Conservation (phyloP, 2,888 invertebrate species). For the Nephrotoma guestfalica region DNA sequence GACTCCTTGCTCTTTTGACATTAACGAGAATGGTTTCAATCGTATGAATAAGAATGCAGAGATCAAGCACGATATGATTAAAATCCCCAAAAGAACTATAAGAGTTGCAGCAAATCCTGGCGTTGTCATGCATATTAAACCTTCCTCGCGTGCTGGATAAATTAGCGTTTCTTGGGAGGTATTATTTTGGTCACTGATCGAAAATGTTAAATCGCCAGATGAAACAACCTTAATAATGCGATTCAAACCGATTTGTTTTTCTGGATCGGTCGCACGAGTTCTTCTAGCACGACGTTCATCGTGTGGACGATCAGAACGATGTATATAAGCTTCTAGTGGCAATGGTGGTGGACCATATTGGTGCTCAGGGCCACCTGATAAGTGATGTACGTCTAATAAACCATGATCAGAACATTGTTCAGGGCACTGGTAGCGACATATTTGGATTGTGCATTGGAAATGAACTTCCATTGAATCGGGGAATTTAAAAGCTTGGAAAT, state of each 20-base stretch:
- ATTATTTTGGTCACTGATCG: slow-evolving; percentile 52
- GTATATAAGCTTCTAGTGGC: slow-evolving; percentile 46
- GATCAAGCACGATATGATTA: slow-evolving; percentile 70
- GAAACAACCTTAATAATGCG: slow-evolving; percentile 83
- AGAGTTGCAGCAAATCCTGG: slow-evolving; percentile 83
- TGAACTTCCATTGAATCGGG: slow-evolving; percentile 95
- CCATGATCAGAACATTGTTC: slow-evolving; percentile 70
- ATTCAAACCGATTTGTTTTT: slow-evolving; percentile 77
- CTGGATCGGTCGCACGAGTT: slow-evolving; percentile 48
- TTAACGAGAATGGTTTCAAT: slow-evolving; percentile 51
- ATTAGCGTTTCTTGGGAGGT: slow-evolving; percentile 49
- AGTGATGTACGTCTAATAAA: slow-evolving; percentile 41
- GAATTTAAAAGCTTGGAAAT: slow-evolving; percentile 92
- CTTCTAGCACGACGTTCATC: slow-evolving; percentile 58
- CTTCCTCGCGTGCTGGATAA: slow-evolving; percentile 52
- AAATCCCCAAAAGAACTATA: slow-evolving; percentile 64
- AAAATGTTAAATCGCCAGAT: slow-evolving; percentile 76
- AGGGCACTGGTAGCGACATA: slow-evolving; percentile 83
- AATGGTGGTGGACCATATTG: slow-evolving; percentile 56
- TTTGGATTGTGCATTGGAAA: slow-evolving; percentile 90
- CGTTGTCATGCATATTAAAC: slow-evolving; percentile 83
- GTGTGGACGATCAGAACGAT: slow-evolving; percentile 45
- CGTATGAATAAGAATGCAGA: slow-evolving; percentile 76
- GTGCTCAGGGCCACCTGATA: slow-evolving; percentile 37
- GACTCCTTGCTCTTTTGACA: slow-evolving; percentile 29